Percentiles rank a stretch among this genome's conserved stretches.
Evolutionary conservation across 2,888 invertebrate species (phyloP).

Genomic region (Lasioglossum morio): DNA sequence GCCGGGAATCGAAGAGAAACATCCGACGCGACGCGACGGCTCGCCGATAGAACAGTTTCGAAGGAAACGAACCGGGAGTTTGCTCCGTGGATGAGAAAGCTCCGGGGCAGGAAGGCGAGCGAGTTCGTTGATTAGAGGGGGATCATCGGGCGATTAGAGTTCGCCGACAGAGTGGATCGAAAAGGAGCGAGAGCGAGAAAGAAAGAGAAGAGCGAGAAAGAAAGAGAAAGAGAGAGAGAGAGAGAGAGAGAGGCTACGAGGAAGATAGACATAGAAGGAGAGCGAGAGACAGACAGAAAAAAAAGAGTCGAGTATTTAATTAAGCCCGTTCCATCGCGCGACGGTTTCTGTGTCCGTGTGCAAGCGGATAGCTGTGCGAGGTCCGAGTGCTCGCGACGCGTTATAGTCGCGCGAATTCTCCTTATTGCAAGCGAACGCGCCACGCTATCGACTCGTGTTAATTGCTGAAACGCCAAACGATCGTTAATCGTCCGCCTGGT

Average conservation of each 20-base stretch:
- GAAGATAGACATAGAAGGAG: not conserved
- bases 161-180: slow-evolving; percentile 29
- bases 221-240: not conserved
- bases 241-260: not conserved
- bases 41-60: slow-evolving; percentile 12
- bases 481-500: slow-evolving; percentile 61
- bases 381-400: not conserved
- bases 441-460: slow-evolving; percentile 65
- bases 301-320: slow-evolving; percentile 59
- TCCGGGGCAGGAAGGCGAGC: slow-evolving; percentile 14
- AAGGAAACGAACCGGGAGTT: slow-evolving; percentile 27
- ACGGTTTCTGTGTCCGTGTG: slow-evolving; percentile 25
- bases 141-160: slow-evolving; percentile 61
- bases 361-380: not conserved
- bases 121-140: slow-evolving; percentile 60
- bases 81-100: slow-evolving; percentile 28
- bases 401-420: slow-evolving; percentile 25
- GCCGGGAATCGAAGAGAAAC: slow-evolving; percentile 36
- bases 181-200: slow-evolving; percentile 5
- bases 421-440: slow-evolving; percentile 49
- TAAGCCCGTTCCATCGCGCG: slow-evolving; percentile 48
- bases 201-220: not conserved
- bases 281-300: not conserved
- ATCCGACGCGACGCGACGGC: slow-evolving; percentile 4
- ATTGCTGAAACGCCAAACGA: slow-evolving; percentile 65